Percentiles rank a stretch among this genome's conserved stretches.
Conservation (phyloP, 2,797 vertebrate species). For the Spheniscus humboldti region DNA sequence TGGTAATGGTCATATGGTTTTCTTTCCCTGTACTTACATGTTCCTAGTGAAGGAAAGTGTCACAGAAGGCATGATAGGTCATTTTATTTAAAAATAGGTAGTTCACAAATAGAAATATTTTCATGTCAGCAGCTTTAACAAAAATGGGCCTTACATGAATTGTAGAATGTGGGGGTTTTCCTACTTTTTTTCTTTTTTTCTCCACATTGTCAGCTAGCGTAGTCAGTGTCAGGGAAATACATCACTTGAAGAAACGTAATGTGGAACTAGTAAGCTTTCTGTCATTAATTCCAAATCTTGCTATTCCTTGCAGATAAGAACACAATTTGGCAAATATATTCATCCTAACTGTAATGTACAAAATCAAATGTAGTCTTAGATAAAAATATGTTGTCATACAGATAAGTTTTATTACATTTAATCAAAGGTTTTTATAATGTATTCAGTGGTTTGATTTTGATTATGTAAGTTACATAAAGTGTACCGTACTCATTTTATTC, state of each 20-base stretch:
- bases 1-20: neutral
- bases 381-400: neutral
- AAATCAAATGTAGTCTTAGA: neutral
- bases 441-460: neutral
- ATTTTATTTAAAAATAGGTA: neutral
- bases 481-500: neutral
- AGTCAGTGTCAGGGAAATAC: neutral
- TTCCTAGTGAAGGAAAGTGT: neutral
- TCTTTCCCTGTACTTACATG: neutral
- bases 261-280: neutral
- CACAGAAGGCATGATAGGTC: neutral
- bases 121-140: neutral
- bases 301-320: neutral
- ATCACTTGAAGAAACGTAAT: neutral
- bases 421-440: neutral
- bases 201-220: neutral
- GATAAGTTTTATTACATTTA: neutral
- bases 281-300: neutral
- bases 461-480: conserved; percentile 30
- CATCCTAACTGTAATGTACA: neutral
- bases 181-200: neutral
- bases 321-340: neutral
- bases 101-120: neutral
- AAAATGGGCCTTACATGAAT: neutral
- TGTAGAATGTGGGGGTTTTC: neutral